phyloP scores from a whole-genome alignment of 2,113 vertebrate species.

The Hyaena hyaena region DNA sequence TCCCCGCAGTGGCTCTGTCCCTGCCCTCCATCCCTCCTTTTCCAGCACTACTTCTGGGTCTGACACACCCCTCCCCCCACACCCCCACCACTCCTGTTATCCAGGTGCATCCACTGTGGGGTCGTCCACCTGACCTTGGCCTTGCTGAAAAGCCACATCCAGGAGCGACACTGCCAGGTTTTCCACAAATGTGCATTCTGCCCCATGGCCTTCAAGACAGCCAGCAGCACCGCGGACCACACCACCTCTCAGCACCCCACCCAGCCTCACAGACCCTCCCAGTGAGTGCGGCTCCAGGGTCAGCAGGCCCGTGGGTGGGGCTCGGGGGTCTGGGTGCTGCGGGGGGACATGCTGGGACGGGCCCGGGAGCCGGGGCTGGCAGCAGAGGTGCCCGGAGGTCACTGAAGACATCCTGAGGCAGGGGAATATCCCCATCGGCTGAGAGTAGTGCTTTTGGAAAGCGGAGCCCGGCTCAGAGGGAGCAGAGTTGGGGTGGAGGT shows the following conservation, averaged over 20 bases:
- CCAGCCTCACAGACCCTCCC: constrained; percentile 88
- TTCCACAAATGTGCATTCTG: constrained; percentile 96
- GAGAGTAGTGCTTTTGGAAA: neutral
- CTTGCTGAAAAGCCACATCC: constrained; percentile 94
- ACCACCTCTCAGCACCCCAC: constrained; percentile 90
- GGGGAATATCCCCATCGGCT: neutral
- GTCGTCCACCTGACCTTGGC: constrained; percentile 92
- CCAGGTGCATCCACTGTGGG: constrained; percentile 97
- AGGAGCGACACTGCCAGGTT: constrained; percentile 95
- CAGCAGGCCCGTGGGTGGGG: neutral
- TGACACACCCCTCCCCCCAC: neutral
- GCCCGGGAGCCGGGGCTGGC: neutral
- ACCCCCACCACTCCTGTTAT: neutral
- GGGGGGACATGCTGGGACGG: neutral
- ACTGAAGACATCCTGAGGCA: accelerated
- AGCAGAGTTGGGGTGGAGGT: neutral
- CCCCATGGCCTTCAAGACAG: constrained; percentile 95
- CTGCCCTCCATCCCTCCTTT: neutral
- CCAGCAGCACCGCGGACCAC: constrained; percentile 90
- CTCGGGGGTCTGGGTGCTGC: neutral
- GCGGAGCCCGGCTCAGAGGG: neutral
- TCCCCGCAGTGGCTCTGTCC: neutral
- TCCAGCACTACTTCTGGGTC: neutral
- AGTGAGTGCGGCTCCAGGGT: constrained; percentile 88
- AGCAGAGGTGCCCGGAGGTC: neutral